Evolutionary conservation across 2,113 vertebrate genomes (phyloP), one percentile per base, ranked within the genome.

Genomic region (Notechis scutatus): DNA sequence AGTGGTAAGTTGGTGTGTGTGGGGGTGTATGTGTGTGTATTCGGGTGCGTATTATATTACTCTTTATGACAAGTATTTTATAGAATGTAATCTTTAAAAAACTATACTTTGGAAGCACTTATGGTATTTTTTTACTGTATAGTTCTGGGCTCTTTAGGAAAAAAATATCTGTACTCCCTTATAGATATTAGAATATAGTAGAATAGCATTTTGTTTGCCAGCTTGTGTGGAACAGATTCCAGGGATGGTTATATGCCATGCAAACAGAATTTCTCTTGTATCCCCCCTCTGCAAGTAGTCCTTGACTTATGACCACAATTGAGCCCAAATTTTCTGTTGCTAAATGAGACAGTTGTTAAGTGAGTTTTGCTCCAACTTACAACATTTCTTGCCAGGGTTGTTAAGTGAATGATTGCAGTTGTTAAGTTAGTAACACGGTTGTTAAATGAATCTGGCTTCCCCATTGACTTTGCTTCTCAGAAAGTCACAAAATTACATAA

Each of bases 1-100:
- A 94, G 69, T 97, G 93, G 99, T 99, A 97, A 98, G 98, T 98
- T 91, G 3, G 56, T 29, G 87, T 11, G 45, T 69, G 15, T 74
- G 12, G 7, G n/a, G 9, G 34, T 74, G 64, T 34, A 18, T 39
- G 15, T 20, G n/a, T 39, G 34, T 74, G 64, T 34, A 14, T 39
- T 12, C 0, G 29, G 29, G 18, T 21, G 34, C 42, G 18, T 0
- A 90, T 15, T 6, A 18, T 56, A 55, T 64, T 90, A 3, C 34
- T 34, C 45, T 89, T 93, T 0, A 12, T 81, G 85, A 57, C 54
- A 64, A 91, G 5, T 29, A 54, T 24, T 81, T 57, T 91, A 23
- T 23, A 34, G 47, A 52, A 74, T 14, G 10, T 39, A 45, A 21
- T 91, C 23, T 23, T n/a, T 21, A 81, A 81, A 69, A 81, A 74